A percentile compares a stretch with the other conserved stretches of the same genome.
These are phyloP conservation scores for Patiria pectinifera DNA, from an alignment of 53 echinoderm and acorn worm genomes.

Conservation along the genomic window DNA sequence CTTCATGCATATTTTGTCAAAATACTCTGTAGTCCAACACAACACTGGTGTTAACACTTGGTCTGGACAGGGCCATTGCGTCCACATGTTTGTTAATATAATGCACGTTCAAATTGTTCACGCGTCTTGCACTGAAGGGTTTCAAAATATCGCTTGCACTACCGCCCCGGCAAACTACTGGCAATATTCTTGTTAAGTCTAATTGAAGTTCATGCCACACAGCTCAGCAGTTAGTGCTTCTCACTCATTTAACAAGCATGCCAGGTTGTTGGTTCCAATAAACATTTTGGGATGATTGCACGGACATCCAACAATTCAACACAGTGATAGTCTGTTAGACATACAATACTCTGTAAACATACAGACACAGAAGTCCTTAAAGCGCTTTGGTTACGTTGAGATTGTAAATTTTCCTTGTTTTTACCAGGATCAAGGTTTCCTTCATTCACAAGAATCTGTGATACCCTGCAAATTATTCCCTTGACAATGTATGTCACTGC, in stretches of 20 bases:
- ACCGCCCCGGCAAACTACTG: constrained; percentile 1
- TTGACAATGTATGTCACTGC: constrained; percentile 63
- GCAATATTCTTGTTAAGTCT: constrained; percentile 4
- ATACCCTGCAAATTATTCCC: background rate
- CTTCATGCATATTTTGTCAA: too few species aligned
- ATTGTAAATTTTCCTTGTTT: background rate
- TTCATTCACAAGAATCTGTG: background rate
- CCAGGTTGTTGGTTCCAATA: background rate
- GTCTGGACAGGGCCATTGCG: too few species aligned
- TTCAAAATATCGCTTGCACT: background rate
- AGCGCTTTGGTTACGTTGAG: constrained; percentile 9
- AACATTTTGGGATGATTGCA: background rate
- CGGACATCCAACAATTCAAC: background rate
- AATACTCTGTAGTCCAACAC: too few species aligned
- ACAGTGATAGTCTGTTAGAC: background rate
- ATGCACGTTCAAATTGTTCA: background rate
- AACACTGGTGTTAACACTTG: too few species aligned
- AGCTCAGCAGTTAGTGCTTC: background rate
- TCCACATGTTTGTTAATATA: background rate
- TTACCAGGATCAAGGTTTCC: background rate
- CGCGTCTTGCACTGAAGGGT: background rate
- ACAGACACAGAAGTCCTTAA: background rate
- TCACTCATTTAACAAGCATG: background rate
- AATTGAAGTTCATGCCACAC: constrained; percentile 2
- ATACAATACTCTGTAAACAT: background rate